Evolutionary conservation across 2,888 invertebrate genomes (phyloP), one percentile per base, ranked within the genome.

Genomic region (Drosophila dives): DNA sequence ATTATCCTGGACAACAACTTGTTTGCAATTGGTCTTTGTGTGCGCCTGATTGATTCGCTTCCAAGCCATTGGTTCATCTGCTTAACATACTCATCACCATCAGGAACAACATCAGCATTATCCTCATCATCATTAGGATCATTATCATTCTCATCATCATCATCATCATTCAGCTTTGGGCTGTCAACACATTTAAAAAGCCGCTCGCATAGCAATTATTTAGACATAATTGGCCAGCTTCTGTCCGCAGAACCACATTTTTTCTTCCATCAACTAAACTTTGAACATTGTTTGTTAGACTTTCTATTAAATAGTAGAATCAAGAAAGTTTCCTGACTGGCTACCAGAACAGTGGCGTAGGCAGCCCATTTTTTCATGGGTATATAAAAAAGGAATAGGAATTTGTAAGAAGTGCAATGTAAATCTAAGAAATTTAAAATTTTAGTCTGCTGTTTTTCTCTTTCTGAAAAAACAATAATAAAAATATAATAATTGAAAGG

Each of bases 151-250:
- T 68, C 17, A 36, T 29, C 34, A 53, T 70, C n/a, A 50, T 66
- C 42, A 42, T 56, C 23, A 62, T 33, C 23, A 38, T 26, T 15
- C 34, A 34, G 36, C 54, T 45, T 15, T 15, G n/a, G 50, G 59
- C 72, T 86, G 83, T 88, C 77, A 88, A 80, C 80, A 83, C 78
- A 83, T 75, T 80, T 77, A 77, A 75, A 87, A 73, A 71, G 72
- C 72, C 67, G 75, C 73, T 82, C 75, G 76, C 72, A 71, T 77
- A 66, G 70, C 83, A 89, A 89, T 89, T 89, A 89, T 89, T 77
- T 68, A 67, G 72, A 82, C 75, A 89, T 89, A 87, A 89, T 86
- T 77, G 82, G 77, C 67, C 69, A 67, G 54, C 40, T 70, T 66
- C 67, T 73, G 56, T 26, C 66, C 15, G 34, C n/a, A 36, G 68